phyloP scores from a whole-genome alignment of 2,113 vertebrate species.

The Noturus placidus region DNA sequence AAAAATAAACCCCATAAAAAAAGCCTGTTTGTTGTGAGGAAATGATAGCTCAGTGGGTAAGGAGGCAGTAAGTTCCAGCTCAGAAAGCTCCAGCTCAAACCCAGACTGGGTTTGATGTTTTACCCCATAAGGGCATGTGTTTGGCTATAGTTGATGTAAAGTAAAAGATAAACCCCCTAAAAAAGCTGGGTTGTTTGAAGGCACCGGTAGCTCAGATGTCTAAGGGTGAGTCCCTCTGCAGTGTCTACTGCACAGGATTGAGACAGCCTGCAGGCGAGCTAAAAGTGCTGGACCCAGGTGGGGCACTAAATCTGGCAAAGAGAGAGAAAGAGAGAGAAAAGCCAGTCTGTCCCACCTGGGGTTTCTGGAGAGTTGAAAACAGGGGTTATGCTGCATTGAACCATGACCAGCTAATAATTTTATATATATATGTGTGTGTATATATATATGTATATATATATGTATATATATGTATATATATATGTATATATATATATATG shows the following conservation, averaged over 20 bases:
- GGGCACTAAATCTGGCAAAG: conserved; percentile 5
- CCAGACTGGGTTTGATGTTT: rapidly evolving
- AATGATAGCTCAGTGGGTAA: background rate
- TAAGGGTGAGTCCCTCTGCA: background rate
- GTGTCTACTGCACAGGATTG: background rate
- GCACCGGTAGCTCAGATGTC: background rate
- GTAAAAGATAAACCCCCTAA: background rate
- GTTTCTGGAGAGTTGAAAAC: background rate
- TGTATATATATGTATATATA: background rate
- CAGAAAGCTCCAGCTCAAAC: too few relatives aligned
- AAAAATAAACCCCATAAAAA: background rate
- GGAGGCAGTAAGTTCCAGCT: rapidly evolving
- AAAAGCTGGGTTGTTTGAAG: background rate
- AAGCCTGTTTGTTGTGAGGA: rapidly evolving
- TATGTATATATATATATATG: too few relatives aligned
- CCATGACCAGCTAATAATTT: background rate
- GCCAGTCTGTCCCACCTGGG: conserved; percentile 15
- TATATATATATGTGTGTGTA: background rate
- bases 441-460: background rate
- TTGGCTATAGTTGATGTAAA: background rate
- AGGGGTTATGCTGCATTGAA: background rate
- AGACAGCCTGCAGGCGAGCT: background rate
- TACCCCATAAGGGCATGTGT: too few relatives aligned
- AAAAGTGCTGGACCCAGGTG: background rate
- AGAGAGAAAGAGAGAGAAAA: conserved; percentile 7